Evolutionary conservation across 2,888 invertebrate genomes (phyloP).

Genomic region (Xylota segnis): DNA sequence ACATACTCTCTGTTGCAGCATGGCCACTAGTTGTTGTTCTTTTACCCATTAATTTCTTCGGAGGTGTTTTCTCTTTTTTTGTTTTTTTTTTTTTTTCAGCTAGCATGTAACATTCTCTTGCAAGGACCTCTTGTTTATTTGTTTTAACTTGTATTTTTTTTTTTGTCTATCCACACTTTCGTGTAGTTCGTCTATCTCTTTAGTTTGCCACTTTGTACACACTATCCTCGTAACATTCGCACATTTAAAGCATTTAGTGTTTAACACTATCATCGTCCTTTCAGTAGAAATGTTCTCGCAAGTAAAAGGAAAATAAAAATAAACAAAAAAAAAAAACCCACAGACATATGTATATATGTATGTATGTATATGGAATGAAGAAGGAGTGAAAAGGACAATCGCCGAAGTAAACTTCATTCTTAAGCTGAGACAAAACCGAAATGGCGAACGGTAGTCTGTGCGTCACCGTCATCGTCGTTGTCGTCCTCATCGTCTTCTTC

Average conservation of each 20-base stretch:
- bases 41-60: slow-evolving; percentile 41
- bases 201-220: slow-evolving; percentile 39
- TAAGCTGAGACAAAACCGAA: slow-evolving; percentile 47
- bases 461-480: slow-evolving; percentile 18
- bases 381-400: background rate
- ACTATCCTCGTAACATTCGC: slow-evolving; percentile 58
- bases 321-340: background rate
- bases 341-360: slow-evolving; percentile 3
- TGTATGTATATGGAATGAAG: slow-evolving; percentile 1
- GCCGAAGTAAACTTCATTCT: slow-evolving; percentile 43
- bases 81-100: slow-evolving; percentile 29
- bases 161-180: slow-evolving; percentile 4
- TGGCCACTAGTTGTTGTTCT: slow-evolving; percentile 31
- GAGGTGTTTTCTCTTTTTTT: slow-evolving; percentile 5
- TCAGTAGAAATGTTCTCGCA: slow-evolving; percentile 53
- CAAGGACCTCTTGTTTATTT: slow-evolving; percentile 48
- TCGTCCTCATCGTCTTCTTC: slow-evolving; percentile 14
- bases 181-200: slow-evolving; percentile 40
- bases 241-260: slow-evolving; percentile 66
- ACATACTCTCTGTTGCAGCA: slow-evolving; percentile 1
- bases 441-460: slow-evolving; percentile 43
- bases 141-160: slow-evolving; percentile 25
- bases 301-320: slow-evolving; percentile 38
- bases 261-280: slow-evolving; percentile 67
- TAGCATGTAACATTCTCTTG: slow-evolving; percentile 18